These are phyloP conservation scores for Amphilophus citrinellus DNA, from an alignment of 2,113 vertebrate species.

Conservation along the genomic window DNA sequence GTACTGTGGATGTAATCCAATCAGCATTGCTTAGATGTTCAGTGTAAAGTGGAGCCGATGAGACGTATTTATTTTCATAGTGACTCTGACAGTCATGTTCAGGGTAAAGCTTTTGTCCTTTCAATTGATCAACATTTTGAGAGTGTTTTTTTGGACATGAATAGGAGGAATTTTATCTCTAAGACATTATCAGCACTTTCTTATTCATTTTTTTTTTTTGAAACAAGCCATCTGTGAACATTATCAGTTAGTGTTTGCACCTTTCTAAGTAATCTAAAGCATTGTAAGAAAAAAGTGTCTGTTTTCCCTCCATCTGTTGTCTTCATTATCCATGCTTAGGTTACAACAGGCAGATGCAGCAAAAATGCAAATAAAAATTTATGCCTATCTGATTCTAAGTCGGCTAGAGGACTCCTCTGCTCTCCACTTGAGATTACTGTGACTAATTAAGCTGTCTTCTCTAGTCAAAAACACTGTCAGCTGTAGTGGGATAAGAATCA, in stretches of 20 bases:
- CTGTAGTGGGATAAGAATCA: constrained; percentile 41
- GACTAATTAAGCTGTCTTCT: constrained; percentile 62
- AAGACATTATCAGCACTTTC: not conserved
- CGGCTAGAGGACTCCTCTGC: constrained; percentile 5
- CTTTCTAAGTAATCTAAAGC: not conserved
- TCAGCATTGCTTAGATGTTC: not conserved
- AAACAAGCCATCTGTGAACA: not conserved
- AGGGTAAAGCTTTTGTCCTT: not conserved
- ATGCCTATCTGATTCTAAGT: constrained; percentile 25
- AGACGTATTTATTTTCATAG: not conserved
- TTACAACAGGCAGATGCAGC: not conserved
- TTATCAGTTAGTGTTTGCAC: not conserved
- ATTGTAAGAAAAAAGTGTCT: not conserved
- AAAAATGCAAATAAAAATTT: not conserved
- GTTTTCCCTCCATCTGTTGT: not conserved
- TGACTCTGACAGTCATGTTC: not conserved
- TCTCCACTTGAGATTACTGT: constrained; percentile 36
- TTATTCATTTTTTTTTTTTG: not conserved
- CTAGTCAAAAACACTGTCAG: constrained; percentile 26
- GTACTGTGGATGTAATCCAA: not conserved
- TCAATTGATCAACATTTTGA: not conserved
- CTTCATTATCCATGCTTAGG: not conserved
- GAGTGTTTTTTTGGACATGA: not conserved
- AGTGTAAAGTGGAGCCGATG: not conserved
- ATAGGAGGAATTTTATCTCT: not conserved